Conservation (phyloP, 2,797 vertebrate species). For the Neostethus bicornis region DNA sequence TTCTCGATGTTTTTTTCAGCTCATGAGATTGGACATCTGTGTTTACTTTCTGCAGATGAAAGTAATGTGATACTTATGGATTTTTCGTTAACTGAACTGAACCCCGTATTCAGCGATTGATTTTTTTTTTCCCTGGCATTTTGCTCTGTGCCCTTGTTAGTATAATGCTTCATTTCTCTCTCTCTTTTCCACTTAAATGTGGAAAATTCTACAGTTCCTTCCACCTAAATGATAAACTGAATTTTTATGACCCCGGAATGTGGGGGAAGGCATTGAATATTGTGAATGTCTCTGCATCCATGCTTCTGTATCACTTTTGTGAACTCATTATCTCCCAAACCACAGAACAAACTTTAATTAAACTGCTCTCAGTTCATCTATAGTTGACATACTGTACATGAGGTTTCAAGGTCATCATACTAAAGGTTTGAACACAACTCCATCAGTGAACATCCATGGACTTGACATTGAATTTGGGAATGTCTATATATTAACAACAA, state of each 20-base stretch:
- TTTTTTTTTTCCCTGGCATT: slow-evolving; percentile 15
- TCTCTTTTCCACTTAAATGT: slow-evolving; percentile 5
- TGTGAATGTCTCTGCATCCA: too few relatives aligned
- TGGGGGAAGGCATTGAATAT: too few relatives aligned
- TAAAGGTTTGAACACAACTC: too few relatives aligned
- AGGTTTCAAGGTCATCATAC: too few relatives aligned
- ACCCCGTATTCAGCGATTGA: slow-evolving; percentile 20
- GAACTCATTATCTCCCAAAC: too few relatives aligned
- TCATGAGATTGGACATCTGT: slow-evolving; percentile 9
- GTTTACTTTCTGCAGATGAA: slow-evolving; percentile 25
- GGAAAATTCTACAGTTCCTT: neutral
- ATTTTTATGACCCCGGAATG: neutral
- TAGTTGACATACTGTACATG: too few relatives aligned
- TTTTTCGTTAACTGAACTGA: slow-evolving; percentile 27
- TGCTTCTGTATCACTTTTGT: too few relatives aligned
- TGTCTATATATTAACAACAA: too few relatives aligned
- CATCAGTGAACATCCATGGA: too few relatives aligned
- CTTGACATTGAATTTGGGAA: too few relatives aligned
- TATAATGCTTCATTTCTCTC: slow-evolving; percentile 13
- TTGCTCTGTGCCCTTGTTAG: slow-evolving; percentile 15
- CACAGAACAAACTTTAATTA: too few relatives aligned
- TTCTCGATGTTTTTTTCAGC: slow-evolving; percentile 1
- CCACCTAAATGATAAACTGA: neutral
- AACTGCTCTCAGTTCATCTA: too few relatives aligned
- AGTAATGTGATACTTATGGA: slow-evolving; percentile 22